Evolutionary conservation across 2,888 invertebrate species (phyloP), one percentile per base, ranked within the genome.

Genomic region (Clepsis dumicolana): DNA sequence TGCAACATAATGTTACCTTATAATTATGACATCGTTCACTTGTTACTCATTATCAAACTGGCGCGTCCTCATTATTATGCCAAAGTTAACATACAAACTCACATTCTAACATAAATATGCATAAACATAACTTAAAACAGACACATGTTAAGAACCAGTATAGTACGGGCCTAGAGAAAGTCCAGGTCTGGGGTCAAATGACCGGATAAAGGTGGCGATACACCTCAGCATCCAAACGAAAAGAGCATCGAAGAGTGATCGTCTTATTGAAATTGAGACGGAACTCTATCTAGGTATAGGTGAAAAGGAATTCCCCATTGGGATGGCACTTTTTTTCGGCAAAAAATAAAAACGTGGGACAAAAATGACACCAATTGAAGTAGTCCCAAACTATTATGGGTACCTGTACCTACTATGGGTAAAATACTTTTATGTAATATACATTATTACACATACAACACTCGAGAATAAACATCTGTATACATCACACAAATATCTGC

Each of bases 181-280:
- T 86, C 79, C 75, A 77, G 53, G 72, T 73, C 71, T 72, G 71
- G 76, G 86, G 87, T 87, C 87, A 84, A 77, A 74, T 73, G 77
- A 77, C 76, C 76, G 70, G 64, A 60, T 74, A 48, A 48, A 48
- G 48, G 21, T 18, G 41, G 8, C 70, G 71, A 72, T 44, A 44
- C 41, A 44, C 41, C 41, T 10, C 10, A 48, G 12, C 48, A 18
- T 18, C 8, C 18, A 18, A 16, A n/a, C n/a, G n/a, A 18, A 5
- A 8, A 48, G 48, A 48, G 21, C 48, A 12, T 21, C 18, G 21
- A 21, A 7, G 44, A 44, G 8, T 29, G 29, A 29, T 29, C 18
- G 44, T 18, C 8, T 1, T 16, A 44, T 44, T 44, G 0, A 7
- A 16, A 18, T 44, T 16, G n/a, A n/a, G n/a, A n/a, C n/a, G n/a